Percentiles rank a stretch among this genome's conserved stretches.
Conservation (phyloP, 1,140 invertebrate species). For the Pectinophora gossypiella region DNA sequence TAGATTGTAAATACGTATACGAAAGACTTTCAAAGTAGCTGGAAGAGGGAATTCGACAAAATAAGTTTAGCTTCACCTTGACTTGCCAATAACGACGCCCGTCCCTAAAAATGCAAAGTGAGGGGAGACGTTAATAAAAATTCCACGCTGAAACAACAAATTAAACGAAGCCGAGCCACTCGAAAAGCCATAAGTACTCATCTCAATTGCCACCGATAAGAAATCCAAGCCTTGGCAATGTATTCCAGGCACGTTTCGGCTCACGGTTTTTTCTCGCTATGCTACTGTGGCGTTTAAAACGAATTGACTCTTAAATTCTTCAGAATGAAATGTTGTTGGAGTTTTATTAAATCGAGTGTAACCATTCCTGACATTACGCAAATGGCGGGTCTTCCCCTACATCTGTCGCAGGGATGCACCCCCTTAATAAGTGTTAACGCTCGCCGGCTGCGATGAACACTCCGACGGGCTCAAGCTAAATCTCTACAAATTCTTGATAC, state of each 20-base stretch:
- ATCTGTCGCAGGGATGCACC: conserved; percentile 73
- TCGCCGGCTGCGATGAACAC: conserved; percentile 70
- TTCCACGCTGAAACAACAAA: conserved; percentile 73
- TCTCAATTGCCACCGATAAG: conserved; percentile 75
- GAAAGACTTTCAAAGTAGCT: not conserved
- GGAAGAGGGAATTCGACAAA: conserved; percentile 25
- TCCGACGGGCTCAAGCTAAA: conserved; percentile 57
- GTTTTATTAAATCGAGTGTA: conserved; percentile 75
- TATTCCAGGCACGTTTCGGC: conserved; percentile 69
- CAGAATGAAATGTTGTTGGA: conserved; percentile 71
- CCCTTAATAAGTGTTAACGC: conserved; percentile 74
- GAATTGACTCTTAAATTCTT: conserved; percentile 74
- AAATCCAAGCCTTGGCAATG: conserved; percentile 69
- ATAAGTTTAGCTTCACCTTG: conserved; percentile 37
- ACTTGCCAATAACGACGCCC: conserved; percentile 40
- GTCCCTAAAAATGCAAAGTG: conserved; percentile 53
- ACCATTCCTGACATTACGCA: conserved; percentile 73
- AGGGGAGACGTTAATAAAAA: conserved; percentile 73
- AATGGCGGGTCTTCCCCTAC: conserved; percentile 72
- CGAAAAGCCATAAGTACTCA: conserved; percentile 75
- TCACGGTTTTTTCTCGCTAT: conserved; percentile 67
- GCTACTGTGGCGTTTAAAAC: conserved; percentile 65
- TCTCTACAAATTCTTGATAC: conserved; percentile 75
- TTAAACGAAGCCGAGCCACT: conserved; percentile 74
- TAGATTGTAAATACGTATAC: not conserved